Evolutionary conservation across 2,888 invertebrate genomes (phyloP), one percentile per base, ranked within the genome.

Genomic region (Amphimallon solstitiale): DNA sequence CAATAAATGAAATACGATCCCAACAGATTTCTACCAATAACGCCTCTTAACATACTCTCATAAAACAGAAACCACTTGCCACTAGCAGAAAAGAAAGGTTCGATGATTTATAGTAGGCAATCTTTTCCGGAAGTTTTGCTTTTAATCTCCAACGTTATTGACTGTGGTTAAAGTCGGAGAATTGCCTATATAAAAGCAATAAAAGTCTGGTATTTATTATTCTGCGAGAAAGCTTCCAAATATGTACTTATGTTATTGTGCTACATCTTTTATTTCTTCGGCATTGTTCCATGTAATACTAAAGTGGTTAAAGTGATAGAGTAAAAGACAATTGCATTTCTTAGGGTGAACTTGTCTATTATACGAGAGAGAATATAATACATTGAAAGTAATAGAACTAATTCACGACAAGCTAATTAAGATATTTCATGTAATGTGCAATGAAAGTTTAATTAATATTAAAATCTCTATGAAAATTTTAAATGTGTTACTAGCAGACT

Each of bases 61-160:
- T 52, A 52, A 52, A 52, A 52, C 52, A 52, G 37, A 52, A 52
- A 52, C 37, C 40, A 56, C 38, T 43, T 40, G 10, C 40, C 21
- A 21, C 23, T 38, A 40, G 17, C 52, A 40, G 40, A 12, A 40
- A 40, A 40, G 23, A 23, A 56, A 56, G 56, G 40, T 56, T 43
- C 21, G 10, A 40, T 40, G 40, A 43, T 43, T 43, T 56, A 56
- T 56, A 40, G 56, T 19, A 12, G 12, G 23, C 56, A 56, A 56
- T 56, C 38, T 56, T 40, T 40, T 40, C 40, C 15, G 56, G 40
- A 56, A 56, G 38, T 21, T 6, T 15, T 21, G 1, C 21, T 21
- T 21, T 46, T 46, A 46, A 17, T 46, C 46, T 21, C n/a, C 46
- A 17, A n/a, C 17, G 19, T 21, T 17, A 46, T 21, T 46, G 21